phyloP scores from a whole-genome alignment of 1,140 invertebrate species.

The Bombus impatiens region DNA sequence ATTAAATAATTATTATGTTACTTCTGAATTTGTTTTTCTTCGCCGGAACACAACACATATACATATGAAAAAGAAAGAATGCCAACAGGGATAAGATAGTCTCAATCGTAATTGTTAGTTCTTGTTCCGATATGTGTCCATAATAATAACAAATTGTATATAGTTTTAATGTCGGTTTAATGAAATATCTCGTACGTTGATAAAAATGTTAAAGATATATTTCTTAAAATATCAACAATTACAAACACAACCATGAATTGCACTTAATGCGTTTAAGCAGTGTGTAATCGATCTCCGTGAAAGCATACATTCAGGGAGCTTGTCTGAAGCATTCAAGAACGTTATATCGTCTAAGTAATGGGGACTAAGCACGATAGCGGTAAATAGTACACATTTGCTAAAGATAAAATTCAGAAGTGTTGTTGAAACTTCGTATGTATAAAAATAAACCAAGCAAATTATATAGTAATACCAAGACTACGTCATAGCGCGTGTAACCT shows the following conservation, averaged over 20 bases:
- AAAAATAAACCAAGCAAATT: constrained; percentile 21
- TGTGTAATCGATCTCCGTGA: constrained; percentile 28
- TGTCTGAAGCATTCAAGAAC: constrained; percentile 27
- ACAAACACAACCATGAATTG: constrained; percentile 51
- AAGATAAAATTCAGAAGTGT: not conserved
- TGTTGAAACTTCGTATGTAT: not conserved
- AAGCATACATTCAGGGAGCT: constrained; percentile 41
- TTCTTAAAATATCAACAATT: constrained; percentile 53
- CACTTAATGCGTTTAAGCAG: constrained; percentile 49
- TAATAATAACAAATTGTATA: not conserved
- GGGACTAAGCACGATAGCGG: not conserved
- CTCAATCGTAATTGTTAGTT: not conserved
- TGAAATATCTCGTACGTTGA: not conserved
- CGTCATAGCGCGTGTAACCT: constrained; percentile 6
- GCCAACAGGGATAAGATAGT: not conserved
- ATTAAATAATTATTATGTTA: not conserved
- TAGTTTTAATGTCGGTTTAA: not conserved
- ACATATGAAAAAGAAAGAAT: not conserved
- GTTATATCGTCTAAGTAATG: not conserved
- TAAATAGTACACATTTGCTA: constrained; percentile 3
- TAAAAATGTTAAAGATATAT: not conserved
- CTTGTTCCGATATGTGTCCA: not conserved
- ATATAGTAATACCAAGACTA: not conserved
- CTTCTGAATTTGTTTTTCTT: not conserved
- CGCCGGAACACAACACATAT: not conserved